phyloP scores from a whole-genome alignment of 2,797 vertebrate species.

The Eutrigla gurnardus region DNA sequence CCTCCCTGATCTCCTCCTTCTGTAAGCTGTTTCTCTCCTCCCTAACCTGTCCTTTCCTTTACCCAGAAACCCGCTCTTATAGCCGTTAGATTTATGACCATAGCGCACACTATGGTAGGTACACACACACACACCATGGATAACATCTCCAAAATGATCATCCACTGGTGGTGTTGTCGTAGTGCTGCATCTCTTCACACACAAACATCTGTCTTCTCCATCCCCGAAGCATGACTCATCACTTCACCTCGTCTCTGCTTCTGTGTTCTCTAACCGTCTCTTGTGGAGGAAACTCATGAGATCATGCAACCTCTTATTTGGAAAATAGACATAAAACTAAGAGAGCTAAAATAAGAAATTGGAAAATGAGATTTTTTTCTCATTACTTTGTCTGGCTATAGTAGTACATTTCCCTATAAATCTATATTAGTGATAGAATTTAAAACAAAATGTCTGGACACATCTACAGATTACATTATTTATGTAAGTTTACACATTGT shows the following conservation, averaged over 20 bases:
- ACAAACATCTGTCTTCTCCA: constrained; percentile 26
- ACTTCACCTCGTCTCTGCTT: background rate
- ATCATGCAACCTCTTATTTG: constrained; percentile 12
- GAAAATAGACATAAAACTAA: constrained; percentile 1
- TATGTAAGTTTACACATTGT: background rate
- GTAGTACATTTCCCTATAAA: background rate
- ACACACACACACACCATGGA: constrained; percentile 70
- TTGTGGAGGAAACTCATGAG: constrained; percentile 25
- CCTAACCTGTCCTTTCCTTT: constrained; percentile 88
- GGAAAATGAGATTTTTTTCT: background rate
- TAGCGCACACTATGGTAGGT: constrained; percentile 94
- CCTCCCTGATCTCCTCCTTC: constrained; percentile 17
- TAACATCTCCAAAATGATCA: constrained; percentile 39
- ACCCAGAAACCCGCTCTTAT: constrained; percentile 97
- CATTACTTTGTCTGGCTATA: background rate
- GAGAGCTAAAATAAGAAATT: background rate
- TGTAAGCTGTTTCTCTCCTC: constrained; percentile 85
- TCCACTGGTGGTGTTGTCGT: constrained; percentile 65
- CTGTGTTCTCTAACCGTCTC: constrained; percentile 15
- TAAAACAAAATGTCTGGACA: background rate
- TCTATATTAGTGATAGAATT: background rate
- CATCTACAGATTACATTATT: too few species aligned
- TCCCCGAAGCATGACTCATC: constrained; percentile 50
- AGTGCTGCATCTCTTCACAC: constrained; percentile 28
- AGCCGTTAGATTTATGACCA: constrained; percentile 98